Evolutionary conservation across 1,140 invertebrate species (phyloP).

Genomic region (Campodea augens): DNA sequence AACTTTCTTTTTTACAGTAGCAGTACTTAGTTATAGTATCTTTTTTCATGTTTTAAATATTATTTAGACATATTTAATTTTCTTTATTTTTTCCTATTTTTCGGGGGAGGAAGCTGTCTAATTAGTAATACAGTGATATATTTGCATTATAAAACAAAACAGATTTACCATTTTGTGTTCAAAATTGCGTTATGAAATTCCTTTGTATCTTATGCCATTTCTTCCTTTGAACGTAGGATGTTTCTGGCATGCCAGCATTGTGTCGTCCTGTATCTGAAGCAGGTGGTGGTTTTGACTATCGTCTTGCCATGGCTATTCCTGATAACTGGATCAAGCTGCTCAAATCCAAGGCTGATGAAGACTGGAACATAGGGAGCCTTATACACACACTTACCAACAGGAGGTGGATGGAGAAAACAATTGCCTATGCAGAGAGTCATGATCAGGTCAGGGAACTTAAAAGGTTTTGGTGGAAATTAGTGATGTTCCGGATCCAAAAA

Average conservation of each 20-base stretch:
- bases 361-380: conserved; percentile 86
- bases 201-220: neutral
- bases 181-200: neutral
- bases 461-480: too few species aligned
- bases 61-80: too few species aligned
- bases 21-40: too few species aligned
- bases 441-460: too few species aligned
- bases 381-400: conserved; percentile 89
- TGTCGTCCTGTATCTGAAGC: conserved; percentile 86
- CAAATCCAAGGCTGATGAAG: conserved; percentile 68
- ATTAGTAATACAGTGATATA: too few species aligned
- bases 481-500: too few species aligned
- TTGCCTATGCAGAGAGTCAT: conserved; percentile 94
- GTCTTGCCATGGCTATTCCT: conserved; percentile 94
- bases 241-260: conserved; percentile 93
- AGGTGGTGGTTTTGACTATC: conserved; percentile 90
- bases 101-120: neutral
- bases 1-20: too few species aligned
- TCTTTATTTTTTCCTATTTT: conserved; percentile 1
- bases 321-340: conserved; percentile 96
- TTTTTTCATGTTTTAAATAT: too few species aligned
- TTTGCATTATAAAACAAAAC: too few species aligned
- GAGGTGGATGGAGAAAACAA: conserved; percentile 83
- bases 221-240: conserved; percentile 43
- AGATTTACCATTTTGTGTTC: too few species aligned